Base-by-base conservation (phyloP, 1,140 invertebrate species). In the Magallana gigas region DNA sequence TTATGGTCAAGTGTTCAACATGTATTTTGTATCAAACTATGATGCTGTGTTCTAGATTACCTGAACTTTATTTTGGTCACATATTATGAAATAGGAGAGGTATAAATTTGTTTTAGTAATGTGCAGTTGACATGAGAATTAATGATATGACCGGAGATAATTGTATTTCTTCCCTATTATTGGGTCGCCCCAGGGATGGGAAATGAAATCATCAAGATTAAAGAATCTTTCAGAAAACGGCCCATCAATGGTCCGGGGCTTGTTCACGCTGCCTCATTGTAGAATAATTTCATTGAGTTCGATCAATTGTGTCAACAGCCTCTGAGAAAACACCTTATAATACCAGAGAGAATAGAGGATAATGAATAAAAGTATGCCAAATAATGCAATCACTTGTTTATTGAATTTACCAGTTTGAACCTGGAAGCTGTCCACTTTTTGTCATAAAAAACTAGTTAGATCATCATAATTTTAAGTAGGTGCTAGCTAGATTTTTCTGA, bases 301-400 rank as follows among this genome's bases (percentile, higher is more conserved):
- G 68, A 76, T 76, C 68, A 76, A 76, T 76, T 76, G 68, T 76
- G 68, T 76, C 68, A 76, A 76, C 68, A 76, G 18, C 68, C 68
- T 11, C 7, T 3, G 68, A 76, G 68, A 76, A 76, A 76, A 29
- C 68, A 11, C 68, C 9, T 36, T 76, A 48, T 76, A 76, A 76
- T 29, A 12, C 36, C 2, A 14, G 68, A 36, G 68, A 76, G 68
- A 76, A 76, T 76, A 29, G 68, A 0, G 68, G 68, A 76, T 36
- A 29, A 76, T 76, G 29, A 76, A 36, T 29, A 76, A 29, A 76
- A 76, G 36, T 29, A 29, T 29, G 23, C 68, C 23, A 76, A 76
- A 23, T 76, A 76, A 8, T 12, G 23, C 23, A 23, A 76, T 76
- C 14, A 76, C 7, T 29, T 14, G 68, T 29, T 9, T 18, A 29